Conservation (phyloP, 1,140 invertebrate genomes). For the Cydia fagiglandana region DNA sequence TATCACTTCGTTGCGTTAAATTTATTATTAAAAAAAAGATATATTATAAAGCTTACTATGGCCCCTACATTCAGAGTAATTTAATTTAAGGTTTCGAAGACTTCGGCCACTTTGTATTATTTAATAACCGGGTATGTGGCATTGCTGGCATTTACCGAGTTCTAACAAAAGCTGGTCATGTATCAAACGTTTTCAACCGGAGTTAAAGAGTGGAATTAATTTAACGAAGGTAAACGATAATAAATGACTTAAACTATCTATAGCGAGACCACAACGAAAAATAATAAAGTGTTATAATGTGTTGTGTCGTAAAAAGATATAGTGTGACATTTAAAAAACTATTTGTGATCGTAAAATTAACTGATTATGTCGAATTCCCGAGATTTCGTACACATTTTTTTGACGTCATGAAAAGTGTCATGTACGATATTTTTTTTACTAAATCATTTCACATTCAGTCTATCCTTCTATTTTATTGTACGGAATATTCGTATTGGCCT, state of each 20-base stretch:
- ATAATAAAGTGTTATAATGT: background rate
- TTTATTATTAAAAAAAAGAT: background rate
- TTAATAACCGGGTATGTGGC: background rate
- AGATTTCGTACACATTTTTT: background rate
- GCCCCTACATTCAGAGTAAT: background rate
- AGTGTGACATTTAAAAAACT: slow-evolving; percentile 9
- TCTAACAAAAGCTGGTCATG: slow-evolving; percentile 8
- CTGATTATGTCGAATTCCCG: background rate
- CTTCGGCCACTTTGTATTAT: background rate
- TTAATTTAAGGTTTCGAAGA: background rate
- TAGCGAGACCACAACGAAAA: background rate
- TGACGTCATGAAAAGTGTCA: too few relatives aligned
- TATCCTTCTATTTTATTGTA: too few relatives aligned
- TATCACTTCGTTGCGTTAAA: background rate
- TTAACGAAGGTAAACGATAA: background rate
- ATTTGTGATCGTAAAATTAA: background rate
- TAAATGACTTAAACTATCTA: background rate
- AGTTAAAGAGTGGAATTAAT: background rate
- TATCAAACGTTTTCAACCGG: slow-evolving; percentile 1
- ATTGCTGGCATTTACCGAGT: background rate
- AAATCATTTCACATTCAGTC: too few relatives aligned
- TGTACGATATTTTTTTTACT: too few relatives aligned
- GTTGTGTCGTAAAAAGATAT: slow-evolving; percentile 1
- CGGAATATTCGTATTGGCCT: too few relatives aligned
- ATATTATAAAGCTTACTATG: background rate